phyloP scores from a whole-genome alignment of 2,888 invertebrate species.

The Scaptomyza caliginosa region DNA sequence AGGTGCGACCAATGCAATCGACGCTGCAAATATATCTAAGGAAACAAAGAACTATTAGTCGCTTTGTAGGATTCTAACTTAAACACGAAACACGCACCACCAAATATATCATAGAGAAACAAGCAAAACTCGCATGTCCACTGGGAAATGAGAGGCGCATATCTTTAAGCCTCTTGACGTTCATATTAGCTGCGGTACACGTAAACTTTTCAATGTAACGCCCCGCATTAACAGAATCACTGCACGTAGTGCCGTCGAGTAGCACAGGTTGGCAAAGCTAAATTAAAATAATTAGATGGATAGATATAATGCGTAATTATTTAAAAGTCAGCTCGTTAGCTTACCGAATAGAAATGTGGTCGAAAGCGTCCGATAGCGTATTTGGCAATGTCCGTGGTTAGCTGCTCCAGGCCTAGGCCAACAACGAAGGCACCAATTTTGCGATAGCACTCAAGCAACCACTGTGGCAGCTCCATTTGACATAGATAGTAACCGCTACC shows the following conservation, averaged over 20 bases:
- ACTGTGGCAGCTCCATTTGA: conserved; percentile 86
- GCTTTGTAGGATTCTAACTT: neutral
- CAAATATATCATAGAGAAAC: conserved; percentile 93
- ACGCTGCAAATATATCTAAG: conserved; percentile 94
- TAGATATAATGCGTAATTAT: neutral
- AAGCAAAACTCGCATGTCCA: conserved; percentile 95
- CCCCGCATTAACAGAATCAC: conserved; percentile 86
- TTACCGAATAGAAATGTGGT: conserved; percentile 94
- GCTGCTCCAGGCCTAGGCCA: conserved; percentile 92
- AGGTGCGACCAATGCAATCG: conserved; percentile 92
- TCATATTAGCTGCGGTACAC: conserved; percentile 85
- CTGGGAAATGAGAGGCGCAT: conserved; percentile 95
- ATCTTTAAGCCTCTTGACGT: conserved; percentile 87
- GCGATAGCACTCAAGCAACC: conserved; percentile 90
- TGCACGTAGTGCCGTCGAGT: conserved; percentile 85
- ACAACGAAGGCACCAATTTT: conserved; percentile 93
- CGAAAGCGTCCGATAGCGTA: conserved; percentile 95
- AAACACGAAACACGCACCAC: conserved; percentile 87
- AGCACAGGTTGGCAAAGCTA: conserved; percentile 92
- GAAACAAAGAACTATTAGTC: neutral
- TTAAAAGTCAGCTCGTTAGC: conserved; percentile 65
- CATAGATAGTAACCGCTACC: conserved; percentile 86
- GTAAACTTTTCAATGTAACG: conserved; percentile 90
- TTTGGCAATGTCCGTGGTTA: conserved; percentile 96
- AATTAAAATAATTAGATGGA: neutral